phyloP scores from a whole-genome alignment of 2,113 vertebrate genomes.

The Perca fluviatilis region DNA sequence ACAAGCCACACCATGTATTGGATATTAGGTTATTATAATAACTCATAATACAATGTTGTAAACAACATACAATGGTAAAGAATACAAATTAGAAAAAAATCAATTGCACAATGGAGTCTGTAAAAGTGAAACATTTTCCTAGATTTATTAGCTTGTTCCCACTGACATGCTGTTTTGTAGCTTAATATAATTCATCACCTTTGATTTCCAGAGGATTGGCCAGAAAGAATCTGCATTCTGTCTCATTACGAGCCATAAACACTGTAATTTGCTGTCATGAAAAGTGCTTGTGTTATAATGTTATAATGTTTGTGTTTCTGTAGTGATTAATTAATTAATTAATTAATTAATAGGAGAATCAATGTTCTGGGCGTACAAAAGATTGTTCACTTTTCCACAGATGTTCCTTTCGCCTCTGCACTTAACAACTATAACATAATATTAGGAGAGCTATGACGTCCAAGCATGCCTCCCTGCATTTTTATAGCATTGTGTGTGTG shows the following conservation, averaged over 20 bases:
- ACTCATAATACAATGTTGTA: background rate
- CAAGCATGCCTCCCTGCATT: conserved; percentile 42
- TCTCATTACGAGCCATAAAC: no score
- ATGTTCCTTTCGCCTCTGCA: conserved; percentile 36
- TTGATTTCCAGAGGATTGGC: no score
- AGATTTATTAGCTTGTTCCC: background rate
- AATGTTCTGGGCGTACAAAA: background rate
- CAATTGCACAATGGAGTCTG: background rate
- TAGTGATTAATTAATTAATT: background rate
- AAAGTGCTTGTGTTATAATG: no score
- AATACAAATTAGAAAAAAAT: background rate
- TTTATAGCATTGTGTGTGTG: conserved; percentile 19
- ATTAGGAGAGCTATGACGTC: conserved; percentile 52
- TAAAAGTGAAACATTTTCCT: no score
- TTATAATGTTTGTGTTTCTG: background rate
- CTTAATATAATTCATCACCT: no score
- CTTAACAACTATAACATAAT: conserved; percentile 53
- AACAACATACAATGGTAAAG: background rate
- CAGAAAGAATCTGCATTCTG: no score
- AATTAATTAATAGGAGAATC: background rate
- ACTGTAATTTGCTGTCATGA: no score
- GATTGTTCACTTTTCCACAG: background rate
- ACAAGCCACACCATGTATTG: background rate
- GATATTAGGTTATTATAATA: background rate
- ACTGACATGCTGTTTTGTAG: background rate